A percentile compares a stretch with the other conserved stretches of the same genome.
Evolutionary conservation across 1,140 invertebrate genomes (phyloP).

Genomic region (Dendroctonus valens): DNA sequence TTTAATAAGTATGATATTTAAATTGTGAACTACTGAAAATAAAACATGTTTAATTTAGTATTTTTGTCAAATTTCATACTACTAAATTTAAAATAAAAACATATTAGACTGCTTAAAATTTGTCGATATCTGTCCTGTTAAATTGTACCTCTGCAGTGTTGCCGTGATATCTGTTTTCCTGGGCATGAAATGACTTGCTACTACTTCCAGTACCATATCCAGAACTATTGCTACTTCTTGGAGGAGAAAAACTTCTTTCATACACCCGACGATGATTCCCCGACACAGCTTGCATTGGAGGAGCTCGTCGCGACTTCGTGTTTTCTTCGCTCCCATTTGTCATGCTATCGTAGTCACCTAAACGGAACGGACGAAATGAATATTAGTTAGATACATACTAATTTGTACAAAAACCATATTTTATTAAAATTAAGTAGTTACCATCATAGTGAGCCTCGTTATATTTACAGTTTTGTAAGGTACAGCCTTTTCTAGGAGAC

Average conservation of each 20-base stretch:
- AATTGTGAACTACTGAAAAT: too few relatives aligned
- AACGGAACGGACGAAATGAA: neutral
- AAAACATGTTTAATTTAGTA: too few relatives aligned
- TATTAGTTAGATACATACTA: neutral
- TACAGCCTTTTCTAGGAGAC: slow-evolving; percentile 61
- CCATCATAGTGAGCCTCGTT: slow-evolving; percentile 59
- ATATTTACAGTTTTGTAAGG: slow-evolving; percentile 67
- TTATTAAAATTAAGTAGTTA: neutral
- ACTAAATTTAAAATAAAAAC: too few relatives aligned
- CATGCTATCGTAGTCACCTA: slow-evolving; percentile 69
- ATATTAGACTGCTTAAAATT: too few relatives aligned
- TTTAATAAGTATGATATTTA: too few relatives aligned
- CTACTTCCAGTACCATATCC: slow-evolving; percentile 82
- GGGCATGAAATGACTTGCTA: slow-evolving; percentile 63
- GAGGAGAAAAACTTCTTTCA: slow-evolving; percentile 75
- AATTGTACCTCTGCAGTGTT: slow-evolving; percentile 25
- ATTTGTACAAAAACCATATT: neutral
- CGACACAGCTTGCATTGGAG: slow-evolving; percentile 55
- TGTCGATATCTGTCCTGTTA: too few relatives aligned
- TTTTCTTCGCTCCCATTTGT: slow-evolving; percentile 40
- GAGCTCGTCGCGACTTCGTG: slow-evolving; percentile 43
- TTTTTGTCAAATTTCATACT: too few relatives aligned
- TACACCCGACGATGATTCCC: slow-evolving; percentile 64
- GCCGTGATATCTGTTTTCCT: slow-evolving; percentile 47
- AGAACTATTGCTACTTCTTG: slow-evolving; percentile 77